Conservation (phyloP, 2,113 vertebrate species). For the Pangasianodon hypophthalmus region DNA sequence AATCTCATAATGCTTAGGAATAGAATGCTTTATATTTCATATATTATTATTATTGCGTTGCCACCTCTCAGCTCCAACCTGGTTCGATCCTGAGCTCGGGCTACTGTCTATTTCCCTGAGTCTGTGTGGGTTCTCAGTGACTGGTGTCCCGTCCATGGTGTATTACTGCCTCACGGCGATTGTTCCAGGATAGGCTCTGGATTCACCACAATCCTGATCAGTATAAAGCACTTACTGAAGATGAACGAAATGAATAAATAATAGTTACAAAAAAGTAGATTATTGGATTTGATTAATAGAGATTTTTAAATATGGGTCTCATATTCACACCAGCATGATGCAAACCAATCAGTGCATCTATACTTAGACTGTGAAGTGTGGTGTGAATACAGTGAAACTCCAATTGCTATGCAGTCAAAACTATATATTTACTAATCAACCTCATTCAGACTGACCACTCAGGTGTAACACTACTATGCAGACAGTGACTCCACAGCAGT, state of each 20-base stretch:
- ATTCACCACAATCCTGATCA: background rate
- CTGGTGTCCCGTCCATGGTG: background rate
- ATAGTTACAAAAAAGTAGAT: background rate
- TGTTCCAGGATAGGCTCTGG: background rate
- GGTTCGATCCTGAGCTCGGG: background rate
- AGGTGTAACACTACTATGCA: background rate
- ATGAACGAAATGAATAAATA: background rate
- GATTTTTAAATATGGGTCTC: background rate
- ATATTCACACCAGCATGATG: background rate
- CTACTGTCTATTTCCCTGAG: background rate
- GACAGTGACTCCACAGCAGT: background rate
- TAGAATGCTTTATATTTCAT: background rate
- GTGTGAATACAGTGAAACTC: background rate
- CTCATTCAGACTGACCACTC: background rate
- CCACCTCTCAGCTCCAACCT: background rate
- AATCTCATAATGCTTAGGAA: constrained; percentile 22
- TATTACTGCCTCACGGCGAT: background rate
- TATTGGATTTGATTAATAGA: background rate
- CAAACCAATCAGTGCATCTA: background rate
- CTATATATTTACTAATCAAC: background rate
- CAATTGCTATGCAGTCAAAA: background rate
- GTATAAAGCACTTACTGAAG: background rate
- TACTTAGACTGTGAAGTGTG: background rate
- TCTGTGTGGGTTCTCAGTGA: background rate
- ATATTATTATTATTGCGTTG: background rate